These are phyloP conservation scores for Cololabis saira DNA, from an alignment of 2,113 vertebrate genomes.

Conservation along the genomic window DNA sequence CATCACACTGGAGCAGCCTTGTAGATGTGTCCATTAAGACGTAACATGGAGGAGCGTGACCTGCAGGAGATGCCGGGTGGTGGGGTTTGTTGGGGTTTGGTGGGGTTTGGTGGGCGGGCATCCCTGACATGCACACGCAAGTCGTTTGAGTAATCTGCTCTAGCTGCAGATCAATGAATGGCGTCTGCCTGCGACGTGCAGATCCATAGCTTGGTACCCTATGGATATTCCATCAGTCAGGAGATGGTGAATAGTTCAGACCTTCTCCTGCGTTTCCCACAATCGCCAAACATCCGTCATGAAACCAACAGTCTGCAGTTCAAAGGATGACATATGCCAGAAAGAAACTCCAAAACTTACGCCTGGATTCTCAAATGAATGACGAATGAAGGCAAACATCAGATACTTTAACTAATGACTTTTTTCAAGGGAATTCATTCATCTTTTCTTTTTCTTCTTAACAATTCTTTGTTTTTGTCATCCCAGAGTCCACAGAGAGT, in stretches of 20 bases:
- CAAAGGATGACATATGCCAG: constrained; percentile 2
- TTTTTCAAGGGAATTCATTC: no score
- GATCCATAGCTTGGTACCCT: constrained; percentile 63
- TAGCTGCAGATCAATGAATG: constrained; percentile 74
- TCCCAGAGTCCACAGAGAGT: no score
- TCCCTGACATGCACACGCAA: constrained; percentile 38
- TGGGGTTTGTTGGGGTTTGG: no score
- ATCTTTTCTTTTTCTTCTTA: no score
- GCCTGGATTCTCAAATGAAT: no score
- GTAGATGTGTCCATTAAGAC: constrained; percentile 57
- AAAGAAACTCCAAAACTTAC: background rate
- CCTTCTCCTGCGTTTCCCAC: constrained; percentile 42
- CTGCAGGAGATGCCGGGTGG: constrained; percentile 56
- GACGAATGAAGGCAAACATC: no score
- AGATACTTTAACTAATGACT: no score
- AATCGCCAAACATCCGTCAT: constrained; percentile 32
- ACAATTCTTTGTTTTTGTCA: no score
- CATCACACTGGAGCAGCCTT: constrained; percentile 40
- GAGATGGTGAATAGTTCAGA: constrained; percentile 24
- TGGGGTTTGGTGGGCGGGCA: constrained; percentile 54
- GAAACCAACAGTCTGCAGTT: constrained; percentile 4
- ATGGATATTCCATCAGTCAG: constrained; percentile 77
- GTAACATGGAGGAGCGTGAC: constrained; percentile 51
- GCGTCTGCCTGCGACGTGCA: constrained; percentile 45
- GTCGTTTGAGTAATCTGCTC: constrained; percentile 59